These are phyloP conservation scores for Caenorhabditis parvicauda DNA, from an alignment of 2,888 invertebrate genomes.

Conservation along the genomic window DNA sequence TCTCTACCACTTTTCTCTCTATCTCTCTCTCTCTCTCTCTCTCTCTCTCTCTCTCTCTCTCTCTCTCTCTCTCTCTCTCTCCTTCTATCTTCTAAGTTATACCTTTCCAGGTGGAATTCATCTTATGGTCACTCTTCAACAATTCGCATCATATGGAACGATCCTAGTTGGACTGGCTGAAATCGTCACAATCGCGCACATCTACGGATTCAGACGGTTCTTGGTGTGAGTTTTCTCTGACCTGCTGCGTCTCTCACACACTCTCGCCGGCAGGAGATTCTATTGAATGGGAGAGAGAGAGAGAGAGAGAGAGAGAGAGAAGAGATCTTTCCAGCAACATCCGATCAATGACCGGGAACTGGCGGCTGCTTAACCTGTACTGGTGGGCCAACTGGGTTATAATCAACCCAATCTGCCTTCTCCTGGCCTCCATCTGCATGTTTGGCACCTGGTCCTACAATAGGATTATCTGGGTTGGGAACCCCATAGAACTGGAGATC, in stretches of 20 bases:
- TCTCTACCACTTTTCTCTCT: too few species aligned
- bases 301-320: not conserved
- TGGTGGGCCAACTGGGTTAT: slow-evolving; percentile 29
- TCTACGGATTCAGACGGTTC: slow-evolving; percentile 29
- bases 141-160: slow-evolving; percentile 14
- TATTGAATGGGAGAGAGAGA: too few species aligned
- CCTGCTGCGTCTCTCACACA: not conserved
- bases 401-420: too few species aligned
- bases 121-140: slow-evolving; percentile 14
- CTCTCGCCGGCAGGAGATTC: not conserved
- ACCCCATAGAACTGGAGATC: not conserved
- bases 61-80: not conserved
- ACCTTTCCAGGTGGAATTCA: slow-evolving; percentile 8
- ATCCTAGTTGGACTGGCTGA: slow-evolving; percentile 20
- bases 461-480: not conserved
- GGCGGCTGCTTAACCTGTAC: slow-evolving; percentile 15
- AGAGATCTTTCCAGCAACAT: slow-evolving; percentile 18
- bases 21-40: too few species aligned
- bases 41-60: not conserved
- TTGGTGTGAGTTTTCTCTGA: slow-evolving; percentile 14
- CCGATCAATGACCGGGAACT: slow-evolving; percentile 20
- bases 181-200: slow-evolving; percentile 15
- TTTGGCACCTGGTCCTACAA: slow-evolving; percentile 7
- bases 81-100: not conserved
- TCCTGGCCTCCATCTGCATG: too few species aligned